Base-by-base conservation (phyloP, 1,140 invertebrate species). In the Dendrolimus punctatus region DNA sequence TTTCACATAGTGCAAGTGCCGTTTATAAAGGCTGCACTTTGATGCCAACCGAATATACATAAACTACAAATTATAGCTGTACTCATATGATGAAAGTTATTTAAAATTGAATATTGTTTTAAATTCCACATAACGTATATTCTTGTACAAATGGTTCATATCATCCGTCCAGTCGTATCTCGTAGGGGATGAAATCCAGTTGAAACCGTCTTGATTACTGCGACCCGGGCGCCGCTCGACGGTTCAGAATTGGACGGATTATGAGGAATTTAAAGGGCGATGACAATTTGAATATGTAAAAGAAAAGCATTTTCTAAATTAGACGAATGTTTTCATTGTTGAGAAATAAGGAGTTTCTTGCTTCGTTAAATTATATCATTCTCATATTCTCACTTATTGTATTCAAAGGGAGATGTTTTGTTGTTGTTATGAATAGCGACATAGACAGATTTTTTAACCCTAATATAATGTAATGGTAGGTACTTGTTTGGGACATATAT, bases 201-300 rank as follows among this genome's bases (percentile, higher is more conserved):
- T 77, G 73, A 79, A 84, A 75, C 78, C 76, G 73, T 76, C 80
- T 79, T 77, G 76, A 85, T 85, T 83, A 80, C 78, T 67, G 65
- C 79, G 77, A 73, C 71, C 72, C 80, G 72, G 68, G 71, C 70
- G 67, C 67, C 69, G 60, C 77, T 69, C 73, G 64, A 72, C 76
- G 71, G 72, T 75, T 75, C 76, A 80, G 70, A 81, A 86, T 86
- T 84, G 80, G 74, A 76, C 71, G 83, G 79, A 86, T 84, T 86
- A 86, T 83, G 78, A 83, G 78, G 79, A 86, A 76, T 86, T 83
- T 81, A 80, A 79, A 82, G 69, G 67, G 70, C 78, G 75, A 83
- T 75, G 80, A 83, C 80, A 73, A 83, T 80, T 83, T 81, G 78
- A 83, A 78, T 82, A 80, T 80, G 74, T 80, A 80, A 70, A 76